Conservation (phyloP, 1,140 invertebrate genomes). For the Acromyrmex charruanus region DNA sequence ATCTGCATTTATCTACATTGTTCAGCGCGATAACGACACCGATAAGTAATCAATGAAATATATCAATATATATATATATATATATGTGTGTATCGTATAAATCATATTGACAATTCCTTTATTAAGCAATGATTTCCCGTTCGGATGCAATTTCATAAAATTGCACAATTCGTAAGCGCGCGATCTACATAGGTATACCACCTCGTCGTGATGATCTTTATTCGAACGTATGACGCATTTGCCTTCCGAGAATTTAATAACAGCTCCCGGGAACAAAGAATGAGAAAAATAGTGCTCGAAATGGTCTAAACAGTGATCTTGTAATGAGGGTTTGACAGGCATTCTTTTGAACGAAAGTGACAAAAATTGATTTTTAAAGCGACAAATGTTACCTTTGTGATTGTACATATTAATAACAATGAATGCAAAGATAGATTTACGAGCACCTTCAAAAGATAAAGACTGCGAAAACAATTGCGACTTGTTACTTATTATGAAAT, state of each 20-base stretch:
- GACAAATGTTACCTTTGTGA: no score
- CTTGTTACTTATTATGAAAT: no score
- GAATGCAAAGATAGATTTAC: no score
- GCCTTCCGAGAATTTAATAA: background rate
- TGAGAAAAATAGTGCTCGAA: conserved; percentile 30
- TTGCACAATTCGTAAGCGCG: conserved; percentile 4
- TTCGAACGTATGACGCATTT: conserved; percentile 6
- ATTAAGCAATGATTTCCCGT: background rate
- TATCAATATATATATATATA: background rate
- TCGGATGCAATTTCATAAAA: background rate
- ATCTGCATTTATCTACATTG: no score
- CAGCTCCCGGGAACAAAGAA: background rate
- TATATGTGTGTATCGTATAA: background rate
- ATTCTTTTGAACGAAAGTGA: no score
- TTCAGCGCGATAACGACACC: background rate
- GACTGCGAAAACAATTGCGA: no score
- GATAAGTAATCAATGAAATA: background rate
- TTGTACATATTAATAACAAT: no score
- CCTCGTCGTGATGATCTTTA: background rate
- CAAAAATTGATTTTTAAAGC: no score
- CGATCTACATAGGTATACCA: background rate
- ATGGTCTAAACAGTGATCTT: background rate
- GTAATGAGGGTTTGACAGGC: background rate
- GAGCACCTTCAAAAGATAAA: no score
- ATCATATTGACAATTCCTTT: background rate